Evolutionary conservation across 2,797 vertebrate species (phyloP).

Genomic region (Melanotaenia trifasciata): DNA sequence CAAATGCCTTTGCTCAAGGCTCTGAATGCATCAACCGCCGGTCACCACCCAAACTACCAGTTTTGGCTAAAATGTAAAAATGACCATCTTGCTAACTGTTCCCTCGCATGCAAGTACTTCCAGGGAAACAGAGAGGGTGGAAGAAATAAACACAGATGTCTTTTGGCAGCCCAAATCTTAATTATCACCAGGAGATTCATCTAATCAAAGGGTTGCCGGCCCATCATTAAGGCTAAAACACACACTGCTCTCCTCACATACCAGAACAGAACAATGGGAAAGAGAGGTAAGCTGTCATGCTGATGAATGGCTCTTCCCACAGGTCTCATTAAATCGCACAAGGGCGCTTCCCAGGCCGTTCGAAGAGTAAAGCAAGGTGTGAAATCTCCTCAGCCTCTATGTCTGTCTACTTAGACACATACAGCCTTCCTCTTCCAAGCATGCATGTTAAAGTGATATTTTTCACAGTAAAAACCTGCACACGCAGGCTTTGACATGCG

Average conservation of each 20-base stretch:
- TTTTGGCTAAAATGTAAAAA: conserved; percentile 20
- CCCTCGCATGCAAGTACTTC: neutral
- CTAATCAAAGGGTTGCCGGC: conserved; percentile 75
- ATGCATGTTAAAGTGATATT: conserved; percentile 60
- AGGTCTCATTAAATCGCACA: conserved; percentile 80
- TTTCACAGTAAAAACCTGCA: conserved; percentile 31
- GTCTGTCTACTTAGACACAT: conserved; percentile 60
- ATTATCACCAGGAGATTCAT: conserved; percentile 75
- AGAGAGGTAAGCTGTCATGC: conserved; percentile 74
- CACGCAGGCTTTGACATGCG: conserved; percentile 52
- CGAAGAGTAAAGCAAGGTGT: conserved; percentile 59
- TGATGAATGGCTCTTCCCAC: conserved; percentile 78
- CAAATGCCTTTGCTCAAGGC: neutral
- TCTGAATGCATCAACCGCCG: conserved; percentile 6
- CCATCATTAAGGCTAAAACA: conserved; percentile 76
- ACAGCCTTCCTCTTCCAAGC: conserved; percentile 29
- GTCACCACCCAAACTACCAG: conserved; percentile 17
- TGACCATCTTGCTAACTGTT: neutral
- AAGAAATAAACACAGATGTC: conserved; percentile 68
- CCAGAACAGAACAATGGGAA: conserved; percentile 75
- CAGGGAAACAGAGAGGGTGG: conserved; percentile 17
- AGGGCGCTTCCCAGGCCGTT: conserved; percentile 71
- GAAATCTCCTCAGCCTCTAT: conserved; percentile 43
- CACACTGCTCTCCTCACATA: conserved; percentile 65
- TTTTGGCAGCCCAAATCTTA: conserved; percentile 70